Percentiles rank a stretch among this genome's conserved stretches.
Evolutionary conservation across 2,113 vertebrate species (phyloP).

Genomic region (Rhegmatorhina hoffmannsi): DNA sequence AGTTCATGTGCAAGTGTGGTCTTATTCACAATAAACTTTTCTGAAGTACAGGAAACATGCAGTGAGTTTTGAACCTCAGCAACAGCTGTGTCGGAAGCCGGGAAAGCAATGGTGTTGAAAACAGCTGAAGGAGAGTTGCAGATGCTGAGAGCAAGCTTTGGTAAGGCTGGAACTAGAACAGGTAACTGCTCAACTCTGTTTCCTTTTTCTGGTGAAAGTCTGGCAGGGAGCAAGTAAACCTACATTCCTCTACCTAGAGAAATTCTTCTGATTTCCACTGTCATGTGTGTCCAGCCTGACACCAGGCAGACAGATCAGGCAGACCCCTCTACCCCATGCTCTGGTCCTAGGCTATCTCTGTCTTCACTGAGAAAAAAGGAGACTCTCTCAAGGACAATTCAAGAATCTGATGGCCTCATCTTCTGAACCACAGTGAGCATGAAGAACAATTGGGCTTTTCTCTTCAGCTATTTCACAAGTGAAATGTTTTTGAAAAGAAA

Average conservation of each 20-base stretch:
- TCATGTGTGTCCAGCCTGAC: background rate
- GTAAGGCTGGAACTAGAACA: background rate
- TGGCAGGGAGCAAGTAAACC: background rate
- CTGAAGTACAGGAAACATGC: background rate
- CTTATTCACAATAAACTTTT: background rate
- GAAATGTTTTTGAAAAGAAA: background rate
- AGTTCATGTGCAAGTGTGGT: background rate
- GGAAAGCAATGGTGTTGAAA: background rate
- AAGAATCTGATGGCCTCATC: background rate
- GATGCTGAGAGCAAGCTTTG: background rate
- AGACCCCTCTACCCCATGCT: background rate
- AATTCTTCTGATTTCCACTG: background rate
- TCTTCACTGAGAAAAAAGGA: background rate
- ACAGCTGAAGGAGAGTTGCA: background rate
- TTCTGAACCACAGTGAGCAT: background rate
- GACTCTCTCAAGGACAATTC: background rate
- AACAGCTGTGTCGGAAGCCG: background rate
- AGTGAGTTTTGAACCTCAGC: background rate
- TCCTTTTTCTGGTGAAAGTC: background rate
- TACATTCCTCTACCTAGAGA: background rate
- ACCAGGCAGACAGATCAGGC: background rate
- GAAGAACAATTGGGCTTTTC: background rate
- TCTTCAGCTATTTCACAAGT: background rate
- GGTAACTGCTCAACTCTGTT: background rate
- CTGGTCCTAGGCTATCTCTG: fast-evolving